Conservation (phyloP, 1,140 invertebrate species). For the Apis mellifera region Amel_HAv3.1 CM009932.2:13423501-13424000, state of each 20-base stretch:
- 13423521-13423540: neutral
- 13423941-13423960: too few relatives aligned
- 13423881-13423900: neutral
- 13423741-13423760: constrained; percentile 42
- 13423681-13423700: neutral
- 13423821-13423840: constrained; percentile 40
- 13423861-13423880: constrained; percentile 21
- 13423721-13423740: constrained; percentile 13
- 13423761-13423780: constrained; percentile 33
- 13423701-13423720: constrained; percentile 4
- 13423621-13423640: neutral
- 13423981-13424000: too few relatives aligned
- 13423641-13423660: neutral
- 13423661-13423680: constrained; percentile 18
- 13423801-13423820: constrained; percentile 14
- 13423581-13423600: neutral
- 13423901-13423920: neutral
- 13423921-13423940: neutral
- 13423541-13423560: neutral
- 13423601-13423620: neutral
- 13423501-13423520: neutral
- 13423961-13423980: too few relatives aligned
- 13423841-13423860: constrained; percentile 44
- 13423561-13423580: too few relatives aligned
- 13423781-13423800: constrained; percentile 48